phyloP scores from a whole-genome alignment of 1,140 invertebrate species.

The Prorops nasuta region DNA sequence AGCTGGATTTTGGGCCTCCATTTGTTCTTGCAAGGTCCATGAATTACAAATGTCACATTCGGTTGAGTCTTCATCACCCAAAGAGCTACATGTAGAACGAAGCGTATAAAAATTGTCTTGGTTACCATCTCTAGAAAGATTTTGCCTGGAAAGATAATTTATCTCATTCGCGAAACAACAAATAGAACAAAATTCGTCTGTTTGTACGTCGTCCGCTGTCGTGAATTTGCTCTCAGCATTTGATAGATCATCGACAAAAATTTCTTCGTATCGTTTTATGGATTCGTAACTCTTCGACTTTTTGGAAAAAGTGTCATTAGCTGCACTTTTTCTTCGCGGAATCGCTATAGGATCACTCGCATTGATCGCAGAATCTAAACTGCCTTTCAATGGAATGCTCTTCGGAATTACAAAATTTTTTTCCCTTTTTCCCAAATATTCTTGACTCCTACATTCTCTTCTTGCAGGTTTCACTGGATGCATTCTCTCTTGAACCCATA shows the following conservation, averaged over 20 bases:
- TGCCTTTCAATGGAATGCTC: no score
- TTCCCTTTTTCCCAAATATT: no score
- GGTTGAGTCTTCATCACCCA: conserved; percentile 43
- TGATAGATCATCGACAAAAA: conserved; percentile 17
- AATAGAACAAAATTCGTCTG: conserved; percentile 47
- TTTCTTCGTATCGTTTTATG: conserved; percentile 38
- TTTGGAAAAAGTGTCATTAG: conserved; percentile 30
- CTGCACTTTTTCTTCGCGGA: conserved; percentile 10
- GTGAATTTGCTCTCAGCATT: conserved; percentile 26
- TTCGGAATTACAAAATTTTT: no score
- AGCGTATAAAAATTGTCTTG: conserved; percentile 42
- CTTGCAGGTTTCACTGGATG: no score
- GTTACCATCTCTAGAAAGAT: conserved; percentile 18
- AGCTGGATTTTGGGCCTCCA: conserved; percentile 21
- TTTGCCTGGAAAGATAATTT: background rate
- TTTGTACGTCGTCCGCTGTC: conserved; percentile 29
- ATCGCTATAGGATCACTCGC: conserved; percentile 17
- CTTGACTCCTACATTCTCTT: no score
- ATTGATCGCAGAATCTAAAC: conserved; percentile 47
- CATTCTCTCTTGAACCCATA: no score
- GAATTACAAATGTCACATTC: conserved; percentile 52
- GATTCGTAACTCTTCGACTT: conserved; percentile 54
- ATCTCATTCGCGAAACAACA: conserved; percentile 46
- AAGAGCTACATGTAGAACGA: conserved; percentile 43
- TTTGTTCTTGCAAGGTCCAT: conserved; percentile 37